Evolutionary conservation across 2,113 vertebrate species (phyloP).

Genomic region (Brachypteracias leptosomus): DNA sequence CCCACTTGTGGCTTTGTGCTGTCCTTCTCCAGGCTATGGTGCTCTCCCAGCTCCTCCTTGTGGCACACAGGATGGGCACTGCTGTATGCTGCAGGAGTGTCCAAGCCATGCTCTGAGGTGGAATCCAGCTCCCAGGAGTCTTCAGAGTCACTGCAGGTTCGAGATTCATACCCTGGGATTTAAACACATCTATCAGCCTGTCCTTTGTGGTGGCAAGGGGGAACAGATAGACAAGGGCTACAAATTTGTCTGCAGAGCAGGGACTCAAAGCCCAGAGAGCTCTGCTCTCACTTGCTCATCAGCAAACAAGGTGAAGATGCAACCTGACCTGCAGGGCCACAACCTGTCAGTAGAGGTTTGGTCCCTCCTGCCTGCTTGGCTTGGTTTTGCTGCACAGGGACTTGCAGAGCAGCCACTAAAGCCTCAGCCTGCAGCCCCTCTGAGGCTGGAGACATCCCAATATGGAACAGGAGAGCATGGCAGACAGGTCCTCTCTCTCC

Average conservation of each 20-base stretch:
- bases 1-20: background rate
- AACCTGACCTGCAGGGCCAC: background rate
- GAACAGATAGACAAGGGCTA: background rate
- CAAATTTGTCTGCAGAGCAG: background rate
- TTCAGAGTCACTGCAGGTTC: slow-evolving; percentile 91
- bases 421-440: background rate
- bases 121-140: slow-evolving; percentile 87
- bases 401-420: background rate
- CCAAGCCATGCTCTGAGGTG: slow-evolving; percentile 72
- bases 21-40: slow-evolving; percentile 6
- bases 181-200: background rate
- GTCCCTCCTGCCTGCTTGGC: background rate
- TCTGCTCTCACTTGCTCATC: background rate
- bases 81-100: slow-evolving; percentile 35
- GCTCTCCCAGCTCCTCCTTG: slow-evolving; percentile 60
- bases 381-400: background rate
- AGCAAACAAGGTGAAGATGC: background rate
- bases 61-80: slow-evolving; percentile 39
- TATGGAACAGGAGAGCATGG: background rate
- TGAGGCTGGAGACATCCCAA: background rate
- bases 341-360: background rate
- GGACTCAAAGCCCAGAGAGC: background rate
- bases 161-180: slow-evolving; percentile 87
- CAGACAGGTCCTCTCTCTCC: background rate
- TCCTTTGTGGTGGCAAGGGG: accelerated